Evolutionary conservation across 2,888 invertebrate species (phyloP), one percentile per base, ranked within the genome.

Genomic region (Dorcus hopei): DNA sequence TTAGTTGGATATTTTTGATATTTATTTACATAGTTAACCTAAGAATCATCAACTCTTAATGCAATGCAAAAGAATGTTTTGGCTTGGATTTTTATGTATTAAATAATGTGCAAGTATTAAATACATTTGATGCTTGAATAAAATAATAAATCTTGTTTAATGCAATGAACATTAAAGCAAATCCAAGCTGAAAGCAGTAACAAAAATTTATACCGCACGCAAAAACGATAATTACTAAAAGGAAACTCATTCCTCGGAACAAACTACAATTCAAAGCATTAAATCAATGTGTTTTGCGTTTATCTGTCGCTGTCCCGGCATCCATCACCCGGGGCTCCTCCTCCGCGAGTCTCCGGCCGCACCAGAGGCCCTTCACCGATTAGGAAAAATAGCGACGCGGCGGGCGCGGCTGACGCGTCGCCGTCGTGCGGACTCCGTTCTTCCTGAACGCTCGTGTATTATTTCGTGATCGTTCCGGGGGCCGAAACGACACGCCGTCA

Each of bases 201-300:
- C 26, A 33, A 33, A 33, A 33, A 33, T 33, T 33, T 33, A 33
- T 33, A 33, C 26, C 26, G 19, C 23, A 33, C 26, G 6, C 26
- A 66, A 66, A 63, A 65, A 68, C 65, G 67, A 68, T 77, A 77
- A 77, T 77, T 77, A 77, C 76, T 75, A 76, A 75, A 77, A 75
- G 74, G 75, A 70, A 59, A 74, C 73, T 76, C 76, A 73, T 75
- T 76, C 70, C 72, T 72, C 73, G 72, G 70, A 75, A 74, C 75
- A 75, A 76, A 76, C 75, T 74, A 74, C 75, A 73, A 75, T 73
- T 70, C 75, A 67, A 67, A 68, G 75, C 76, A 75, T 74, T 78
- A 78, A 78, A 78, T 78, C 77, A 78, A 76, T 77, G 76, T 77
- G 77, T 78, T 78, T 78, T 78, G 77, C 77, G 77, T 78, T 78